Percentiles rank a stretch among this genome's conserved stretches.
phyloP scores from a whole-genome alignment of 2,113 vertebrate genomes.

The Indri indri region DNA sequence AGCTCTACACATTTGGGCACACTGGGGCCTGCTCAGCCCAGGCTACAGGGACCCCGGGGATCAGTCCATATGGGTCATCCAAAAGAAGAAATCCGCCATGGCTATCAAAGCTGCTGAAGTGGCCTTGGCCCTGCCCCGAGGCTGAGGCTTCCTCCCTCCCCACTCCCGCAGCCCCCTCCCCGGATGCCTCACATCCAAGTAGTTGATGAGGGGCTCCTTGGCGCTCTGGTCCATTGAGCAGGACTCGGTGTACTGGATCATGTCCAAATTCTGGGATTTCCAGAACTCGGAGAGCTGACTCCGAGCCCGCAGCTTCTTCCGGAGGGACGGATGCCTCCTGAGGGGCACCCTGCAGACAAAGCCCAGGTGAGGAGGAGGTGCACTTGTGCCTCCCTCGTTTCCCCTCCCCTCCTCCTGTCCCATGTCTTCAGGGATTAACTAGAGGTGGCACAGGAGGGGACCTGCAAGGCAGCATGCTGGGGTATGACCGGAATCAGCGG shows the following conservation, averaged over 20 bases:
- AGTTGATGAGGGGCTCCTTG: constrained; percentile 86
- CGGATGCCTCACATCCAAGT: constrained; percentile 83
- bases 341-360: constrained; percentile 81
- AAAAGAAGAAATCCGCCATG: neutral
- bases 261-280: constrained; percentile 75
- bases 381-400: neutral
- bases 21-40: neutral
- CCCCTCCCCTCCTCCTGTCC: accelerated
- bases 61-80: neutral
- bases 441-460: neutral
- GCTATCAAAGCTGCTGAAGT: no score
- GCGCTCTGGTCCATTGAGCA: constrained; percentile 54
- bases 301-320: constrained; percentile 78
- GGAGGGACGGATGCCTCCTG: constrained; percentile 77
- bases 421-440: neutral
- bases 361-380: accelerated
- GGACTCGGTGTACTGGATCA: constrained; percentile 73
- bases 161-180: accelerated
- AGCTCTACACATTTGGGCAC: neutral
- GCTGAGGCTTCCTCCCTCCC: neutral
- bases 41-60: neutral
- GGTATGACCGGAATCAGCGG: accelerated
- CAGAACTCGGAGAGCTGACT: constrained; percentile 83
- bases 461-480: neutral
- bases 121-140: neutral